phyloP scores from a whole-genome alignment of 2,797 vertebrate genomes.

The Mus spretus region DNA sequence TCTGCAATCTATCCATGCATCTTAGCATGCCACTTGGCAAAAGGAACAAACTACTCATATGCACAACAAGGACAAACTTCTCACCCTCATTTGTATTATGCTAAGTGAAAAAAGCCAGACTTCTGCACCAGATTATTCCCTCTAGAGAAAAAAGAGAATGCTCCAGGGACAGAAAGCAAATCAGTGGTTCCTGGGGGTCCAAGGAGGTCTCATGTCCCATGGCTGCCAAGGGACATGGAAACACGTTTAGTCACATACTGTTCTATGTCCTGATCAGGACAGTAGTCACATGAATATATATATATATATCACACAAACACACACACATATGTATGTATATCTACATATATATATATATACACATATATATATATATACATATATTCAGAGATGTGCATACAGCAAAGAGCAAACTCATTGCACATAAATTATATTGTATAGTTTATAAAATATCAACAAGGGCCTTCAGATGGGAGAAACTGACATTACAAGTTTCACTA shows the following conservation, averaged over 20 bases:
- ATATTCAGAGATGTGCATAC: neutral
- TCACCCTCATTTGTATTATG: slow-evolving; percentile 5
- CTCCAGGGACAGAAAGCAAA: slow-evolving; percentile 13
- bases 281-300: neutral
- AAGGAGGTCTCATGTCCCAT: neutral
- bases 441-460: neutral
- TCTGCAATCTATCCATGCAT: neutral
- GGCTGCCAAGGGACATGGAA: neutral
- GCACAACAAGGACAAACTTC: neutral
- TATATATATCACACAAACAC: too few relatives aligned
- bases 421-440: neutral
- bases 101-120: slow-evolving; percentile 59
- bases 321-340: too few relatives aligned
- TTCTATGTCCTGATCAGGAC: neutral
- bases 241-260: neutral
- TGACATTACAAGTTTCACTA: neutral
- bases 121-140: neutral
- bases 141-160: neutral
- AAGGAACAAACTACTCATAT: neutral
- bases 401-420: neutral
- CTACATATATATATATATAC: neutral
- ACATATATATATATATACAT: neutral
- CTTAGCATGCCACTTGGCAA: neutral
- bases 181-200: neutral
- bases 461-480: neutral